Evolutionary conservation across 2,113 vertebrate genomes (phyloP).

Genomic region (Charina bottae): DNA sequence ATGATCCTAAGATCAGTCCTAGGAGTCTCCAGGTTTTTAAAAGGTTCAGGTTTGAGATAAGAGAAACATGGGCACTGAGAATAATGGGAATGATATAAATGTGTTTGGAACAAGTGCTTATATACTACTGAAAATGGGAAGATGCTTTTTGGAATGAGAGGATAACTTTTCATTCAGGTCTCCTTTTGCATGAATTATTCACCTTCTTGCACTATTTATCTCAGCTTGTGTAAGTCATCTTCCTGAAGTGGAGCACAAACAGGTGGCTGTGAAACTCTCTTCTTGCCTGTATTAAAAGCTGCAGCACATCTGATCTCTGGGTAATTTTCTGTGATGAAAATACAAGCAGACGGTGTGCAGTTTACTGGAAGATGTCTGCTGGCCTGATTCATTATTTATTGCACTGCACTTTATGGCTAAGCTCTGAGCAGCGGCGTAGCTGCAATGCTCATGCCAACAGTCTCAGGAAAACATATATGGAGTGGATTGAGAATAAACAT

Average conservation of each 20-base stretch:
- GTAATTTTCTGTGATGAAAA: background rate
- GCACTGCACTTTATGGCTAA: background rate
- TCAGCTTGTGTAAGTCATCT: background rate
- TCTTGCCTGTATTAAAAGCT: background rate
- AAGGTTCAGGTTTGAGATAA: background rate
- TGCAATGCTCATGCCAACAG: background rate
- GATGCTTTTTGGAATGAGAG: background rate
- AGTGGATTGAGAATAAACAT: background rate
- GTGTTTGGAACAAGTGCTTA: background rate
- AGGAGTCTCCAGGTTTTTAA: background rate
- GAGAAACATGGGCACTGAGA: background rate
- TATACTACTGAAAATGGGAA: background rate
- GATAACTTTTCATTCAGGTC: too few species aligned
- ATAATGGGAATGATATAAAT: background rate
- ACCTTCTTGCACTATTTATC: background rate
- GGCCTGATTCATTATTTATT: conserved; percentile 27
- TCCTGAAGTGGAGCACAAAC: background rate
- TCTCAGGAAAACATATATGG: background rate
- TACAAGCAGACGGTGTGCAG: background rate
- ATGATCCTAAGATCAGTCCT: background rate
- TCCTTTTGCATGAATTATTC: background rate
- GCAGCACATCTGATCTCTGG: conserved; percentile 4
- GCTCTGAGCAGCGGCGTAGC: background rate
- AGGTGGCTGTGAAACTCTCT: background rate
- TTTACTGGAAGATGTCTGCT: conserved; percentile 24